These are phyloP conservation scores for Parasteatoda lunata DNA, from an alignment of 2,888 invertebrate genomes.

Conservation along the genomic window DNA sequence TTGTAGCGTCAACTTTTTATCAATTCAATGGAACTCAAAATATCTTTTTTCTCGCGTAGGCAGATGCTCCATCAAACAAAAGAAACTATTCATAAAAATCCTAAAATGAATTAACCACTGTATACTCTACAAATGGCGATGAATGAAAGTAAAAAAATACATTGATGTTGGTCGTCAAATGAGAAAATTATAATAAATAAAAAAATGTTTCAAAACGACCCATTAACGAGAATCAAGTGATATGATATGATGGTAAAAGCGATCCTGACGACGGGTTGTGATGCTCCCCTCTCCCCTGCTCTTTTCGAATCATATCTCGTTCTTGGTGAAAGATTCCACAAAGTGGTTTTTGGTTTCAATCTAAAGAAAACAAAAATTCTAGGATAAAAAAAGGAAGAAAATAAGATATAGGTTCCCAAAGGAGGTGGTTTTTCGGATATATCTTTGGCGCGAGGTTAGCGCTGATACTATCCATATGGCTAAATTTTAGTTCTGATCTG, in stretches of 20 bases:
- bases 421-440: slow-evolving; percentile 16
- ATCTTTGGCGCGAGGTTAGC: not conserved
- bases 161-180: not conserved
- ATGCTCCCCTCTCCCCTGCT: not conserved
- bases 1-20: slow-evolving; percentile 1
- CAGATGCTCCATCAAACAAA: slow-evolving; percentile 36
- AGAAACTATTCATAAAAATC: slow-evolving; percentile 18
- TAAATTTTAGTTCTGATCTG: too few species aligned
- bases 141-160: not conserved
- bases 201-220: not conserved
- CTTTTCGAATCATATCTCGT: not conserved
- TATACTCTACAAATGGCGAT: slow-evolving; percentile 3
- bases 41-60: slow-evolving; percentile 18
- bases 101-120: slow-evolving; percentile 37
- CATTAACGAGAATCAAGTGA: not conserved
- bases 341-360: slow-evolving; percentile 2
- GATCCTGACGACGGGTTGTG: not conserved
- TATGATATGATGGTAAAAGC: not conserved
- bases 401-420: not conserved
- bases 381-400: not conserved
- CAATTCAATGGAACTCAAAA: not conserved
- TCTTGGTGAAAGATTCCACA: not conserved
- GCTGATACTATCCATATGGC: slow-evolving; percentile 46
- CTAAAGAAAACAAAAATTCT: not conserved
- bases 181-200: not conserved